Percentiles rank a stretch among this genome's conserved stretches.
Conservation (phyloP, 2,113 vertebrate species). For the Columbina picui region DNA sequence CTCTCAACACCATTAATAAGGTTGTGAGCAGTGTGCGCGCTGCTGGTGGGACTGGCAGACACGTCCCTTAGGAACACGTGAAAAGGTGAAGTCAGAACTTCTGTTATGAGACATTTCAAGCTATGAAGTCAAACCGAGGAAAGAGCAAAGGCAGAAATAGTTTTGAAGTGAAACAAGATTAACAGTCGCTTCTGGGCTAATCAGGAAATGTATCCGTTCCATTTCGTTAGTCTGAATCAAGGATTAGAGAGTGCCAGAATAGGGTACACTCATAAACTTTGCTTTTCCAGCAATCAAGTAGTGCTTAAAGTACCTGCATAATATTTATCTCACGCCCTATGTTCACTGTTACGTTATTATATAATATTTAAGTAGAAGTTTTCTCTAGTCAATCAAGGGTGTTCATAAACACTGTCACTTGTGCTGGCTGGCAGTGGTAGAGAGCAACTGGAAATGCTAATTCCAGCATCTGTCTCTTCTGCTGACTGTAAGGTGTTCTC, state of each 20-base stretch:
- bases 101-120: not conserved
- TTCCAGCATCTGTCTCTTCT: not conserved
- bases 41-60: not conserved
- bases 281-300: not conserved
- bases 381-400: not conserved
- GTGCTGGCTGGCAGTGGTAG: not conserved
- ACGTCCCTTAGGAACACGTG: not conserved
- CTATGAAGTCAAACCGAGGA: not conserved
- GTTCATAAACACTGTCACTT: not conserved
- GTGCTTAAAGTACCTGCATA: not conserved
- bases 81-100: not conserved
- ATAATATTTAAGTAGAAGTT: not conserved
- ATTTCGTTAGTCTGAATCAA: not conserved
- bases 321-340: not conserved
- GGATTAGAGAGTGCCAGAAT: not conserved
- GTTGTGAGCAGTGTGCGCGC: not conserved
- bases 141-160: not conserved
- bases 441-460: not conserved
- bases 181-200: not conserved
- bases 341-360: not conserved
- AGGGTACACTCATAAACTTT: not conserved
- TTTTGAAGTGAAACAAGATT: not conserved
- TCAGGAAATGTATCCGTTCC: not conserved
- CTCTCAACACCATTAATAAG: not conserved
- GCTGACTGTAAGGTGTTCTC: not conserved